Evolutionary conservation across 2,888 invertebrate species (phyloP).

Genomic region (Dryobota labecula): DNA sequence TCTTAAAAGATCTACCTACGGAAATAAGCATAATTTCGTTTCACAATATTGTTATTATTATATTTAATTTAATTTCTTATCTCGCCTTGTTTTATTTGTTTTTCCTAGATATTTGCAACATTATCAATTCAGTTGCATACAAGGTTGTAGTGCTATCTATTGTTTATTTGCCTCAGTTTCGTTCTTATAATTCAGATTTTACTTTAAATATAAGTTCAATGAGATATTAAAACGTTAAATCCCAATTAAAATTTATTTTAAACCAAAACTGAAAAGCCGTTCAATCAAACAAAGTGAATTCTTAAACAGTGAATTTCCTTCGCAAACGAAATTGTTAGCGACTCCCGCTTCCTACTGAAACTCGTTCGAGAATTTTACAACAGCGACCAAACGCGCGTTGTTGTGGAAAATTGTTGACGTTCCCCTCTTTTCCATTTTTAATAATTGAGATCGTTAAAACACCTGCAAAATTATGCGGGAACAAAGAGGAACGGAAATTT

Average conservation of each 20-base stretch:
- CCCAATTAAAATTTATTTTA: background rate
- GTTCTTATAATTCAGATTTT: too few species aligned
- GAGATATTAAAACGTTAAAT: background rate
- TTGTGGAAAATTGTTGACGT: conserved; percentile 14
- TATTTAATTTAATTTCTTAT: too few species aligned
- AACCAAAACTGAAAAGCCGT: background rate
- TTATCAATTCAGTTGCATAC: background rate
- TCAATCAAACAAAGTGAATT: conserved; percentile 4
- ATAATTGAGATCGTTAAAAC: conserved; percentile 26
- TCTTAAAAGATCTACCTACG: background rate
- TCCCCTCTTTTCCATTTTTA: conserved; percentile 13
- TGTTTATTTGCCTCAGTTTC: background rate
- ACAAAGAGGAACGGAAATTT: background rate
- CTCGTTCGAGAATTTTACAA: conserved; percentile 19
- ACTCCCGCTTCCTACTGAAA: background rate
- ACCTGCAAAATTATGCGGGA: background rate
- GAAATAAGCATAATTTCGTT: background rate
- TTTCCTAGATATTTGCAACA: background rate
- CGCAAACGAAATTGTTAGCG: conserved; percentile 15
- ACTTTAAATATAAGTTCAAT: background rate
- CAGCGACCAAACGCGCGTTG: background rate
- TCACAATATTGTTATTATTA: background rate
- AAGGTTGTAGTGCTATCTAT: background rate
- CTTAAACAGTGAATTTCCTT: background rate
- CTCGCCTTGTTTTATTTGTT: background rate